phyloP scores from a whole-genome alignment of 1,140 invertebrate genomes.

The Eciton burchellii region DNA sequence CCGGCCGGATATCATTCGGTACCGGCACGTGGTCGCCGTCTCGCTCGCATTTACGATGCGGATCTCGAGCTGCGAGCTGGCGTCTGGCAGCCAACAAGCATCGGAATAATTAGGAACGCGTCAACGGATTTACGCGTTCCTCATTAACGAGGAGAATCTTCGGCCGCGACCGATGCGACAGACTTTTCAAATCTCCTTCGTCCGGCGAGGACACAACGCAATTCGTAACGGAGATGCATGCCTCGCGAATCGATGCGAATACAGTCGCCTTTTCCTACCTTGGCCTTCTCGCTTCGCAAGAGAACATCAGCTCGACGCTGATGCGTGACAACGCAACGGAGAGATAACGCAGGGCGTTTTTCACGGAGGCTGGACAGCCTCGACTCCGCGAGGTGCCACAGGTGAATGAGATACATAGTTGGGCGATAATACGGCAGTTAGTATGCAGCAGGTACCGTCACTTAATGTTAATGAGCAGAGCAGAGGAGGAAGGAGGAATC shows the following conservation, averaged over 20 bases:
- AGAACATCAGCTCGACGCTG: too few relatives aligned
- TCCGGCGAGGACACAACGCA: too few relatives aligned
- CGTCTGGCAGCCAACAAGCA: conserved; percentile 5
- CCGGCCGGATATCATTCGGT: conserved; percentile 33
- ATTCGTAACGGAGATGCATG: too few relatives aligned
- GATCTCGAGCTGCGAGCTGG: neutral
- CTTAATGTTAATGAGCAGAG: conserved; percentile 80
- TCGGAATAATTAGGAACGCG: conserved; percentile 21
- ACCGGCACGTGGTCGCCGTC: conserved; percentile 34
- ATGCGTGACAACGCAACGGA: neutral
- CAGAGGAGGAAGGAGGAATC: neutral
- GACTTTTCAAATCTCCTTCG: too few relatives aligned
- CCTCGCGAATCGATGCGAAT: neutral
- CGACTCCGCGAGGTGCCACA: conserved; percentile 72
- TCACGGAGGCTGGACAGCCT: conserved; percentile 73
- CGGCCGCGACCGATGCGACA: neutral
- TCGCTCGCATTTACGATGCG: conserved; percentile 21
- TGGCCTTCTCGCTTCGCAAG: too few relatives aligned
- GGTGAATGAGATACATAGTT: conserved; percentile 72
- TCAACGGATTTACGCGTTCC: neutral
- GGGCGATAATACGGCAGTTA: conserved; percentile 82
- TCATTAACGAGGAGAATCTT: neutral
- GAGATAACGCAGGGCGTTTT: conserved; percentile 36
- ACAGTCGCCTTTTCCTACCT: too few relatives aligned
- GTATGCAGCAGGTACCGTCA: conserved; percentile 81